Conservation (phyloP, 1,140 invertebrate species). For the Philotrypesis tridentata region DNA sequence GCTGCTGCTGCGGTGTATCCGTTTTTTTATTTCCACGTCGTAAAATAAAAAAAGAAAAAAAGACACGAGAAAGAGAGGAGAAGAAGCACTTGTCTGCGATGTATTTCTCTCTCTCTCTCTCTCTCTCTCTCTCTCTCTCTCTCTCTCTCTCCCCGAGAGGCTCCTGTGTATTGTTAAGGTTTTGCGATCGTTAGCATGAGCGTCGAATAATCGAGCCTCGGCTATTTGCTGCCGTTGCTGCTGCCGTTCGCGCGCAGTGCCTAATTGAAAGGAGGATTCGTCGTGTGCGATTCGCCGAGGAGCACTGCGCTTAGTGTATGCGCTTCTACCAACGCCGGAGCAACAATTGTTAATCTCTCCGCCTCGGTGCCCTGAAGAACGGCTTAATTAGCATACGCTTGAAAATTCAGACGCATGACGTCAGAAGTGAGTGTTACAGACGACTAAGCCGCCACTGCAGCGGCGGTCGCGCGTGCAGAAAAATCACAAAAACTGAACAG, state of each 20-base stretch:
- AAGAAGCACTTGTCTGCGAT: not conserved
- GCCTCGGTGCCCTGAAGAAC: too few relatives aligned
- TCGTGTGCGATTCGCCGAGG: not conserved
- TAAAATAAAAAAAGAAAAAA: not conserved
- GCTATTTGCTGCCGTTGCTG: too few relatives aligned
- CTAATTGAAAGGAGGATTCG: conserved; percentile 14
- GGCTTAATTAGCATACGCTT: not conserved
- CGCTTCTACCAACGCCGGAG: too few relatives aligned
- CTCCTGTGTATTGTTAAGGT: not conserved
- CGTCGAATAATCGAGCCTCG: not conserved
- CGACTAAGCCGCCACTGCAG: too few relatives aligned
- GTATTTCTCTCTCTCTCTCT: too few relatives aligned
- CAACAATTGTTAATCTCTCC: too few relatives aligned
- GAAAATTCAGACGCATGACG: not conserved
- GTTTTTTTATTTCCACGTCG: conserved; percentile 1
- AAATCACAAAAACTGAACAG: not conserved
- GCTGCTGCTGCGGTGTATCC: not conserved
- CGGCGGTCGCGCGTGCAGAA: too few relatives aligned
- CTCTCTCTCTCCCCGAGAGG: too few relatives aligned
- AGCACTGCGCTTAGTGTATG: too few relatives aligned
- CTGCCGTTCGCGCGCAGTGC: not conserved
- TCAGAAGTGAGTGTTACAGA: too few relatives aligned
- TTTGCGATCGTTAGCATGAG: conserved; percentile 2
- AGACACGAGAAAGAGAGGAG: not conserved
- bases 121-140: too few relatives aligned